Base-by-base conservation (phyloP, 2,888 invertebrate genomes). In the Acrobasis repandana region DNA sequence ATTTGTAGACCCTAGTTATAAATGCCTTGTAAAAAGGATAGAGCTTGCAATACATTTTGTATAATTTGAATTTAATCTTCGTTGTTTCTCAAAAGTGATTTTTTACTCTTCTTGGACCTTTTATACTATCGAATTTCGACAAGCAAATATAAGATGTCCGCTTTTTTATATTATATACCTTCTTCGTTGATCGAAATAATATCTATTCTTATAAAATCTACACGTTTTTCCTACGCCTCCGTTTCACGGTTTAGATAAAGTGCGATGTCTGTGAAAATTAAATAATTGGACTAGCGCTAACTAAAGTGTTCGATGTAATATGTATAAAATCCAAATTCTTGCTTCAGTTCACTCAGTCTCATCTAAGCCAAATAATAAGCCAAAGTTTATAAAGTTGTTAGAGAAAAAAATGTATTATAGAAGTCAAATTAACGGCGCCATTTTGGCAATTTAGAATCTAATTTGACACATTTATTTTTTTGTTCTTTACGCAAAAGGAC, bases 291-390 rank as follows among this genome's bases (percentile, higher is more conserved):
- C 54, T 20, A 18, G 43, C 54, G 54, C 54, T 38, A 10, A 54
- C 54, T 43, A 38, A 54, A 54, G 38, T 54, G 54, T 33, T 54
- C 34, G 18, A 20, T 11, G 14, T 59, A 58, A 56, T 58, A 61
- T 56, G n/a, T 38, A 15, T 5, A 48, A 43, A 43, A 14, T 48
- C 11, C 28, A 20, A 56, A 56, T 56, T 56, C 56, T 47, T 63
- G 68, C 65, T 70, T 71, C 69, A 15, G 66, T 71, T 75, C 65
- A 70, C 78, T 74, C 74, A 70, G 75, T 77, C 76, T 81, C 73
- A 72, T 79, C 78, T 81, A 86, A 82, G 90, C 89, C 90, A 90
- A 90, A 90, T 78, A 82, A 71, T 77, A 84, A 85, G 90, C 89
- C 90, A 90, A 90, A 90, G 86, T 84, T 81, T 77, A 76, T 75